These are phyloP conservation scores for Periparus ater DNA, from an alignment of 2,797 vertebrate genomes.

Conservation along the genomic window DNA sequence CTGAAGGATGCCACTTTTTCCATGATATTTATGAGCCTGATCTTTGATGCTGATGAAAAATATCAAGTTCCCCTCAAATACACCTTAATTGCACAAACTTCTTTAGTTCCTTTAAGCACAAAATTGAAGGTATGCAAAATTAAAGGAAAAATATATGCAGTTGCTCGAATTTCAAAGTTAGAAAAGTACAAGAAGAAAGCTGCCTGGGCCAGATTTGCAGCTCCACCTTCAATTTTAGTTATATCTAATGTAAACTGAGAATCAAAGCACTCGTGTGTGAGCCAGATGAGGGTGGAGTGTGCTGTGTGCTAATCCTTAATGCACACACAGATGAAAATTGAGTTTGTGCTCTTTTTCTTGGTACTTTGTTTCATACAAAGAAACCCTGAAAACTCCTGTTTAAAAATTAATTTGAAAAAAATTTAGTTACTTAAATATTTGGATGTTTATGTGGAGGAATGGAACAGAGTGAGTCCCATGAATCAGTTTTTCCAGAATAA, in stretches of 20 bases:
- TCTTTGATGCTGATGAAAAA: background rate
- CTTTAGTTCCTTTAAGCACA: background rate
- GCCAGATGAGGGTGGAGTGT: conserved; percentile 10
- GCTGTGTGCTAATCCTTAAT: background rate
- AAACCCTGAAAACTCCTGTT: background rate
- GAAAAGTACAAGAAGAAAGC: background rate
- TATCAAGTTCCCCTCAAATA: background rate
- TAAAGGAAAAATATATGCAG: background rate
- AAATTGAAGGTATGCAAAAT: background rate
- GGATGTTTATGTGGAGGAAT: background rate
- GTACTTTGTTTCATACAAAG: background rate
- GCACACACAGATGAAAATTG: background rate
- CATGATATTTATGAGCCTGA: background rate
- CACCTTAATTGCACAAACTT: background rate
- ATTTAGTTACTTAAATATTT: background rate
- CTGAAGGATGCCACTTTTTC: background rate
- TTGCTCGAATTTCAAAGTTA: background rate
- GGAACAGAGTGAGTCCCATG: background rate
- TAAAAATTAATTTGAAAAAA: background rate
- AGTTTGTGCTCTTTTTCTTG: background rate
- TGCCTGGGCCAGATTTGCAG: background rate
- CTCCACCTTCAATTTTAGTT: background rate
- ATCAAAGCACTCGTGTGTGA: background rate
- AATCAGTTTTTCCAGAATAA: background rate
- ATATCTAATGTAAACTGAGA: background rate